These are phyloP conservation scores for Raja brachyura DNA, from an alignment of 2,113 vertebrate species.

Conservation along the genomic window DNA sequence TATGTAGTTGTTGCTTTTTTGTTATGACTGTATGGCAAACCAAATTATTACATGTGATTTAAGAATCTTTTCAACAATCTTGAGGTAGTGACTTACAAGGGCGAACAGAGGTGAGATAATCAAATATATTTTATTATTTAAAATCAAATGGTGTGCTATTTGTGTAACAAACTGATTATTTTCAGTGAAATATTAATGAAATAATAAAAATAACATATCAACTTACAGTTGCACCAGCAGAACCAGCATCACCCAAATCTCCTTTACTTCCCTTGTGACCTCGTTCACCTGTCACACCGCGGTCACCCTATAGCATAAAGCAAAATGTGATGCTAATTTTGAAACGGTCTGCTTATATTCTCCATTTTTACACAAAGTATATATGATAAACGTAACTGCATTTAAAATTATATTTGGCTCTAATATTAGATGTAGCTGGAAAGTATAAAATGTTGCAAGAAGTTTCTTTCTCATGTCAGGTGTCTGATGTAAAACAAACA, in stretches of 20 bases:
- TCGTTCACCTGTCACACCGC: slow-evolving; percentile 68
- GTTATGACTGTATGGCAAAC: no score
- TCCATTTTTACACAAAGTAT: neutral
- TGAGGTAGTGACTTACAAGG: neutral
- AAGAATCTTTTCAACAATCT: neutral
- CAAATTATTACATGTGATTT: neutral
- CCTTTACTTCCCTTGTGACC: slow-evolving; percentile 73
- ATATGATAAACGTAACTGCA: neutral
- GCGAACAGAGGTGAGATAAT: neutral
- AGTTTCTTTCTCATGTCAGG: neutral
- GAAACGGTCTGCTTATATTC: neutral
- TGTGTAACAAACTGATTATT: neutral
- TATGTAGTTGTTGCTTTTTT: no score
- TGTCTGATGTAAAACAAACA: neutral
- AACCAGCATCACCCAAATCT: slow-evolving; percentile 68
- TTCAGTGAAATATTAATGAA: neutral
- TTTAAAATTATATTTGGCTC: neutral
- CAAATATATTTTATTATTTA: neutral
- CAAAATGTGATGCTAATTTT: neutral
- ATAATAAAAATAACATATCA: neutral
- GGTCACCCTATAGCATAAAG: slow-evolving; percentile 61
- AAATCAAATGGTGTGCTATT: neutral
- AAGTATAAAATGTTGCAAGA: neutral
- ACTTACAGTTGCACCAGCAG: slow-evolving; percentile 67
- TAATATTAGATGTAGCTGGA: neutral